Conservation (phyloP, 2,888 invertebrate species). For the Glaucopsyche alexis region DNA sequence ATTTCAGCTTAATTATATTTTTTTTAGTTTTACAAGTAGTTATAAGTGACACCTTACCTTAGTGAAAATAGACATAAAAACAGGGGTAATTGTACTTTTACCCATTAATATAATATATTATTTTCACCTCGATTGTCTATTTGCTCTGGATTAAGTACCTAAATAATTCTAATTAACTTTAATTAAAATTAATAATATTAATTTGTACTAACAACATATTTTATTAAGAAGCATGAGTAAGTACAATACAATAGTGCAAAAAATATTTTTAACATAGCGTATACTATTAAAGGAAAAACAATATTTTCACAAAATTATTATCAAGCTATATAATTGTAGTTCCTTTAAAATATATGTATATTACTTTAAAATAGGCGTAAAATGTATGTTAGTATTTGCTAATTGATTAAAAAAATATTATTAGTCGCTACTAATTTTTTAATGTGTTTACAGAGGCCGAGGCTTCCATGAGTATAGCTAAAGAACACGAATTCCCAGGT, state of each 20-base stretch:
- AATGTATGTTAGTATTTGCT: not conserved
- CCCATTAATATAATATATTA: too few species aligned
- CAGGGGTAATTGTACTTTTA: too few species aligned
- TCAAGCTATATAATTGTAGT: not conserved
- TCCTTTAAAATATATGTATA: not conserved
- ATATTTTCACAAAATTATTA: not conserved
- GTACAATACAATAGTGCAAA: not conserved
- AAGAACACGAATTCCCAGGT: conserved; percentile 83
- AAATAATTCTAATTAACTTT: too few species aligned
- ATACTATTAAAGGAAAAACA: not conserved
- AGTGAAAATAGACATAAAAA: not conserved
- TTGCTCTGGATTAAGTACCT: too few species aligned
- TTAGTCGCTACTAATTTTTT: not conserved
- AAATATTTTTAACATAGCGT: not conserved
- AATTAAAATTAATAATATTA: too few species aligned
- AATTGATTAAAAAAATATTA: too few species aligned
- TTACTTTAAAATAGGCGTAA: not conserved
- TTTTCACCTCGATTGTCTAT: too few species aligned
- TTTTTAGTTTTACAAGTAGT: too few species aligned
- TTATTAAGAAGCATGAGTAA: not conserved
- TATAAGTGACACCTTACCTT: too few species aligned
- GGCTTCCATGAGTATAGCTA: conserved; percentile 84
- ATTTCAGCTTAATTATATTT: not conserved
- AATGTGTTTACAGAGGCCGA: conserved; percentile 79
- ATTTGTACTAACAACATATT: too few species aligned